Base-by-base conservation (phyloP, 2,797 vertebrate genomes). In the Gymnoscopelus microlampas region DNA sequence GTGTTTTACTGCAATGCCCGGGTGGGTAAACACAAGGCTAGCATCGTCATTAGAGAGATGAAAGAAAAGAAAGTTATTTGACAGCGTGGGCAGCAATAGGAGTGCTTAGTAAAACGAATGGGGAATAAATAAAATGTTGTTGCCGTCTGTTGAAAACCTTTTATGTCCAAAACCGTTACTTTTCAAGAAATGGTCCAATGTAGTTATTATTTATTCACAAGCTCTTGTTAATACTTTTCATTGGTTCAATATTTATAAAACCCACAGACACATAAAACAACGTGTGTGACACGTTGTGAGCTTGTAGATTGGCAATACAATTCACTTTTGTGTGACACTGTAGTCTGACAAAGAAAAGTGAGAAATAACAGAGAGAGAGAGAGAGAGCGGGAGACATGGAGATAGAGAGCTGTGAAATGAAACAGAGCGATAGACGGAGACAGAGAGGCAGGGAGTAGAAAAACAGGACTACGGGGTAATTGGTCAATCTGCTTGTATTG, bases 1-100 rank as follows among this genome's bases (percentile, higher is more conserved):
- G 29, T 15, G 29, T 55, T 74, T 79, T 80, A 53, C 32, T 69
- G 51, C 74, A 75, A 54, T 79, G 83, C 84, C 81, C 69, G 75
- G 69, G 76, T 75, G 86, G 76, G 76, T 67, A 79, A 81, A 85
- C 73, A 64, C 80, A 83, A 88, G 80, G 81, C 82, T 76, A 78
- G 70, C 12, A 63, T 82, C 63, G 68, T 84, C 69, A 68, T 81
- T 70, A 62, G 66, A 68, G 68, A 87, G 70, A 82, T 70, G 62
- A 68, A 84, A 81, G 56, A 73, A 77, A 61, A 14, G 13, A 48
- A 82, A 79, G 83, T 77, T 32, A 11, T 56, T 15, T 70, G 66
- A 79, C 68, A 61, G 71, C 76, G 71, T 68, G 78, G 78, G 71
- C 19, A 75, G 80, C 70, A 10, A 47, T 13, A 51, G 48, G 8